Evolutionary conservation across 2,113 vertebrate genomes (phyloP).

Genomic region (Megaceryle torquata): DNA sequence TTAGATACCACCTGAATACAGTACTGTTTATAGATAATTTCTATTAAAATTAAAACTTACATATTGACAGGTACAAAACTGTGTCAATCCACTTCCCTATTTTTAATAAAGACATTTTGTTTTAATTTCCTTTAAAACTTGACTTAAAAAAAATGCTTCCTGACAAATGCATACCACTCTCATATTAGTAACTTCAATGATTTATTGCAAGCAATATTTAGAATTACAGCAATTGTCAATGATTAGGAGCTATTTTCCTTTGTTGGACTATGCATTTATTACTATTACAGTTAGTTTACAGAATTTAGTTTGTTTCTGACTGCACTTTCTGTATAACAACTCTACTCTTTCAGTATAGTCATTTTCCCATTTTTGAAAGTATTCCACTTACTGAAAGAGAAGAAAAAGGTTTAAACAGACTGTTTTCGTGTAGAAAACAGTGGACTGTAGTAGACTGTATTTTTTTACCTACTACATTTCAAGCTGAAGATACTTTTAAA

Average conservation of each 20-base stretch:
- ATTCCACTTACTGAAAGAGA: neutral
- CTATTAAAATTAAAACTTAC: neutral
- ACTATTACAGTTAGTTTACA: neutral
- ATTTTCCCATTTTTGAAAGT: neutral
- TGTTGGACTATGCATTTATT: neutral
- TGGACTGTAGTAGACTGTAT: neutral
- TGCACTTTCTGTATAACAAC: neutral
- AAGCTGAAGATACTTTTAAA: neutral
- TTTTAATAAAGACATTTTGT: neutral
- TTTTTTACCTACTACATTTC: neutral
- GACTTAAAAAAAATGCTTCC: neutral
- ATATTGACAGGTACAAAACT: neutral
- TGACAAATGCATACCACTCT: neutral
- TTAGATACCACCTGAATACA: neutral
- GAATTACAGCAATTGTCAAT: neutral
- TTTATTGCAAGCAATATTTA: neutral
- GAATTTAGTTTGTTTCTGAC: conserved; percentile 9
- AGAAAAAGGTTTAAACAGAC: neutral
- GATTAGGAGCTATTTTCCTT: conserved; percentile 1
- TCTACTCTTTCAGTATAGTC: neutral
- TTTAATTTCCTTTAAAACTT: neutral
- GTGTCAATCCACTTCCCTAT: neutral
- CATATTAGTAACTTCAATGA: neutral
- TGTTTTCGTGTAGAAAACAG: neutral
- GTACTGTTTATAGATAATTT: neutral